Evolutionary conservation across 1,140 invertebrate genomes (phyloP).

Genomic region (Euborellia annulipes): DNA sequence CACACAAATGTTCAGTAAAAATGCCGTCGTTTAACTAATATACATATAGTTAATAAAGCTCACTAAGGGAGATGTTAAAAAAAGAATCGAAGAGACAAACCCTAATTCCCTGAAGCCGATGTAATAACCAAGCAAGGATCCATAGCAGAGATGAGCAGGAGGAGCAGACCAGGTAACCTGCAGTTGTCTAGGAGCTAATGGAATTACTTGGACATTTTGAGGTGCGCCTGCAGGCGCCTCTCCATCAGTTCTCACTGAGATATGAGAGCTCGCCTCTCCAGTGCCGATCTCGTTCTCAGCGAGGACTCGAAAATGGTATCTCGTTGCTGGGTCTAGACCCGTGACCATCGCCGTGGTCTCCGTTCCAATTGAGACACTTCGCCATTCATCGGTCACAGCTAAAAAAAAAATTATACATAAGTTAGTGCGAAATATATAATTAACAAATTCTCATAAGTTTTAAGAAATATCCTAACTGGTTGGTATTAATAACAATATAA

Average conservation of each 20-base stretch:
- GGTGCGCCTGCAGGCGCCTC: slow-evolving; percentile 38
- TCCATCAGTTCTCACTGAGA: slow-evolving; percentile 28
- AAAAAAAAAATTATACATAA: background rate
- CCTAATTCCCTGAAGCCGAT: slow-evolving; percentile 30
- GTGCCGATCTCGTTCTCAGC: slow-evolving; percentile 34
- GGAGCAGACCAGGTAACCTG: slow-evolving; percentile 26
- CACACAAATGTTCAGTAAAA: too few relatives aligned
- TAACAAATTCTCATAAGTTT: too few relatives aligned
- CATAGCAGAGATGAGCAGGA: slow-evolving; percentile 29
- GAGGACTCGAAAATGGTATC: slow-evolving; percentile 32
- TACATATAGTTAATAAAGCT: too few relatives aligned
- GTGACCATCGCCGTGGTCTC: slow-evolving; percentile 23
- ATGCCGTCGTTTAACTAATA: too few relatives aligned
- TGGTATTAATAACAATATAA: too few relatives aligned
- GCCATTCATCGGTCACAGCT: slow-evolving; percentile 11
- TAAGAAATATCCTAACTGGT: too few relatives aligned
- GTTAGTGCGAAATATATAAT: too few relatives aligned
- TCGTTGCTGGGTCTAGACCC: slow-evolving; percentile 31
- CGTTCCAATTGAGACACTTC: slow-evolving; percentile 18
- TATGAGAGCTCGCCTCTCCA: slow-evolving; percentile 28
- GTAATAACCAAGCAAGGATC: slow-evolving; percentile 38
- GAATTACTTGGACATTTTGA: slow-evolving; percentile 28
- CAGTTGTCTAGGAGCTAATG: slow-evolving; percentile 27
- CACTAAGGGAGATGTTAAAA: background rate
- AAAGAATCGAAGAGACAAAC: too few relatives aligned